Base-by-base conservation (phyloP, 2,888 invertebrate genomes). In the Papilio demoleus region DNA sequence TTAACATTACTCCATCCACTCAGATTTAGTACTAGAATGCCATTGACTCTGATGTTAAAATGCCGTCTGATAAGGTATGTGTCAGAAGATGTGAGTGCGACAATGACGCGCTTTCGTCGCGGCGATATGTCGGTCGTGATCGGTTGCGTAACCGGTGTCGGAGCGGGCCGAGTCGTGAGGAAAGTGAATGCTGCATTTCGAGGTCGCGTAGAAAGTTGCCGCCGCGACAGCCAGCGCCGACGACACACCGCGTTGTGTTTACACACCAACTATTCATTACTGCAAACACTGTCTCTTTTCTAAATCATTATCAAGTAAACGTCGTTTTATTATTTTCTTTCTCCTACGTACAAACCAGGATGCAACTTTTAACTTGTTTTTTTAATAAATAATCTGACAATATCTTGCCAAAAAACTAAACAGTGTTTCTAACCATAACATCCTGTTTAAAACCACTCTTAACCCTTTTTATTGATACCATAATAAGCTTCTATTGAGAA, bases 131-230 rank as follows among this genome's bases (percentile, higher is more conserved):
- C 88, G 88, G 90, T 84, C 88, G 86, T 80, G 76, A 83, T 80
- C 81, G 81, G 81, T 92, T 92, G 88, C 89, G 92, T 88, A 92
- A 92, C 90, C 89, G 87, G 88, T 87, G 90, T 86, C 79, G 53
- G 53, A 31, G 31, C 31, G n/a, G 27, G 27, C 27, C 53, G 84
- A 83, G 85, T 77, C 85, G 85, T 84, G 88, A 91, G 85, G 92
- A 92, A 92, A 92, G 92, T 92, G 92, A 92, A 92, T 85, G 90
- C 89, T 88, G 89, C 87, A 88, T 85, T 92, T 91, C 87, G 92
- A 92, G 92, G 92, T 92, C 92, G 83, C 86, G 83, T 91, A 92
- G 92, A 92, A 92, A 92, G 92, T 92, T 88, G 85, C 85, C 82
- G 82, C 74, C 81, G 80, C 80, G 75, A 80, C 76, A 80, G 80